Percentiles rank a stretch among this genome's conserved stretches.
These are phyloP conservation scores for Andrena cerasifolii DNA, from an alignment of 1,140 invertebrate genomes.

Conservation along the genomic window DNA sequence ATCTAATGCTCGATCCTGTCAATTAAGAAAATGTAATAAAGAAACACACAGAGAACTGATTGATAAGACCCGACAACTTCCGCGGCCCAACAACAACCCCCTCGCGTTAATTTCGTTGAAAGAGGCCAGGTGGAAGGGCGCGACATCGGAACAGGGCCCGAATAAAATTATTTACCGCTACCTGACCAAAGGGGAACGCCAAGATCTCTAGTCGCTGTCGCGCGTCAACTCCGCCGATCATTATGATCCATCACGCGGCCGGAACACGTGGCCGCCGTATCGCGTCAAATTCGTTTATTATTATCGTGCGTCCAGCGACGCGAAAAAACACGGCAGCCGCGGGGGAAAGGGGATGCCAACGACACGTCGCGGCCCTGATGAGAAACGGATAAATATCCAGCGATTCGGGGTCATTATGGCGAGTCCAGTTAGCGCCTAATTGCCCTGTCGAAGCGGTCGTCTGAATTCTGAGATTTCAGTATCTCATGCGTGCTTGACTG, in stretches of 20 bases:
- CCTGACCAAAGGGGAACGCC: neutral
- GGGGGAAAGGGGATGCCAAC: too few species aligned
- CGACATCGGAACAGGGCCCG: neutral
- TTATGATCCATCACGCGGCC: slow-evolving; percentile 46
- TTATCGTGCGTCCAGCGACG: slow-evolving; percentile 19
- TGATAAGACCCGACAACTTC: slow-evolving; percentile 46
- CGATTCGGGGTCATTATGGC: neutral
- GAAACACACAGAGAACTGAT: too few species aligned
- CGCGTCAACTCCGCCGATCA: slow-evolving; percentile 41
- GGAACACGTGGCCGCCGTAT: slow-evolving; percentile 9
- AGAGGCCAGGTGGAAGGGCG: slow-evolving; percentile 27
- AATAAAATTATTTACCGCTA: slow-evolving; percentile 45
- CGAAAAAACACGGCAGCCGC: too few species aligned
- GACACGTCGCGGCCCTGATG: neutral
- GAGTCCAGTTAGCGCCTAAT: neutral
- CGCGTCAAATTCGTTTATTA: slow-evolving; percentile 40
- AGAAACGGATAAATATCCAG: slow-evolving; percentile 8
- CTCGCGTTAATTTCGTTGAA: slow-evolving; percentile 45
- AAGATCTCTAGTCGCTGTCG: slow-evolving; percentile 28
- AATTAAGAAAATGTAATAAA: too few species aligned
- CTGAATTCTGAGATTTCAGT: neutral
- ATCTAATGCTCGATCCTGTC: too few species aligned
- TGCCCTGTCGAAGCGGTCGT: neutral
- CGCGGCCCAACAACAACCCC: slow-evolving; percentile 12
- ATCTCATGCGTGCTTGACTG: too few species aligned